phyloP scores from a whole-genome alignment of 2,888 invertebrate species.

The Patella depressa region DNA sequence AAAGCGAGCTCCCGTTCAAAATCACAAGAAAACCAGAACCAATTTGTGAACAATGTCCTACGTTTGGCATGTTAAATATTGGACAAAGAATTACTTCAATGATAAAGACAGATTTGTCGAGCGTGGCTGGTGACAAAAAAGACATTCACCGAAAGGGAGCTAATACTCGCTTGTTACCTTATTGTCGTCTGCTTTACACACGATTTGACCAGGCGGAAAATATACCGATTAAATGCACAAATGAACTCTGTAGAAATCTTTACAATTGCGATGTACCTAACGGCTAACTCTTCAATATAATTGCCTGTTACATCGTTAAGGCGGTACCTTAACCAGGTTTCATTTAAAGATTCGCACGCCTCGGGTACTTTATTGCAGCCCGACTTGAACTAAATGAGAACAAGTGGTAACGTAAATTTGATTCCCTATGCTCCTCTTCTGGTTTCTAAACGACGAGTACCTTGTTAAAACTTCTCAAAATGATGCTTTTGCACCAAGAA shows the following conservation, averaged over 20 bases:
- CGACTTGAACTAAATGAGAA: conserved; percentile 2
- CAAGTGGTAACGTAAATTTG: conserved; percentile 12
- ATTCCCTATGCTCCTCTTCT: not conserved
- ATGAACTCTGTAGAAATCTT: conserved; percentile 7
- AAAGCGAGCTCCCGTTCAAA: too few relatives aligned
- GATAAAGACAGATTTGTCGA: too few relatives aligned
- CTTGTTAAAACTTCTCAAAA: conserved; percentile 6
- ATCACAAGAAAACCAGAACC: too few relatives aligned
- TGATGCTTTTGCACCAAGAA: not conserved
- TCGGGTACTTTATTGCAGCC: conserved; percentile 1
- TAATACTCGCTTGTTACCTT: too few relatives aligned
- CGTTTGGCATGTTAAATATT: too few relatives aligned
- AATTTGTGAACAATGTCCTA: too few relatives aligned
- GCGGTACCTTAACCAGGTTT: conserved; percentile 13
- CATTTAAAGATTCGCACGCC: conserved; percentile 3
- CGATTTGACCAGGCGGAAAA: conserved; percentile 5
- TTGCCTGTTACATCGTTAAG: conserved; percentile 13
- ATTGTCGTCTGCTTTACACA: too few relatives aligned
- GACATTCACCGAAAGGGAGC: too few relatives aligned
- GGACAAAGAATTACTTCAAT: too few relatives aligned
- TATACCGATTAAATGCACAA: conserved; percentile 10
- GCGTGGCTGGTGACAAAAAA: too few relatives aligned
- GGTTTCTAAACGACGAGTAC: not conserved
- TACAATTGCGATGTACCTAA: conserved; percentile 8
- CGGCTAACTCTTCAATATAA: conserved; percentile 9